Base-by-base conservation (phyloP, 2,797 vertebrate genomes). In the Prunella strophiata region DNA sequence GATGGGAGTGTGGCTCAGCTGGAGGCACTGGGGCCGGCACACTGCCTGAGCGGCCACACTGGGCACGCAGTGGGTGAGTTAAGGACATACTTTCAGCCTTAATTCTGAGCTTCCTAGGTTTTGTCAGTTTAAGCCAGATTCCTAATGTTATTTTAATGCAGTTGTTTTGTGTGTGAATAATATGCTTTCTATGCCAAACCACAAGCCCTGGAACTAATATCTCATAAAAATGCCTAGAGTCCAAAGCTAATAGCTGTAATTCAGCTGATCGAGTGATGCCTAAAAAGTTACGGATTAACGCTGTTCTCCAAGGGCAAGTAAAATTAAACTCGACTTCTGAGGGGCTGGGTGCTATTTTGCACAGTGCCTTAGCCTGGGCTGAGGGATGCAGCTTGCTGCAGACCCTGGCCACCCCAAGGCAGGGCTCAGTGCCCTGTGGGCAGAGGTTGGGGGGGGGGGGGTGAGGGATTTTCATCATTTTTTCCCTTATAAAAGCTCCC, bases 161-260 rank as follows among this genome's bases (percentile, higher is more conserved):
- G 96, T 98, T 97, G 97, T 98, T 98, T 97, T 98, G 97, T 97
- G 97, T 96, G 96, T 96, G 97, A 97, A 98, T 97, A 97, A 97
- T 97, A 96, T 47, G 81, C 85, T 97, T 90, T 89, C 96, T 85
- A 93, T 95, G 97, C 98, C 98, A 98, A 97, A 98, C 98, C 98
- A 98, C 98, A 98, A 97, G 92, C 89, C 95, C 95, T 98, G 98
- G 97, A 98, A 98, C 96, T 96, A 97, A 94, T 96, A 97, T 94
- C 97, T 97, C 97, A 98, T 98, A 98, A 98, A 98, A 98, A 97
- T 97, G 97, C 96, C 96, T 95, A 34, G 66, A 95, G 96, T 97
- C 97, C 97, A 96, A 97, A 97, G 95, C 96, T 97, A 98, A 98
- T 97, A 97, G 95, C 88, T 97, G 92, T 94, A 97, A 95, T 94